Evolutionary conservation across 2,113 vertebrate species (phyloP).

Genomic region (Aleadryas rufinucha): DNA sequence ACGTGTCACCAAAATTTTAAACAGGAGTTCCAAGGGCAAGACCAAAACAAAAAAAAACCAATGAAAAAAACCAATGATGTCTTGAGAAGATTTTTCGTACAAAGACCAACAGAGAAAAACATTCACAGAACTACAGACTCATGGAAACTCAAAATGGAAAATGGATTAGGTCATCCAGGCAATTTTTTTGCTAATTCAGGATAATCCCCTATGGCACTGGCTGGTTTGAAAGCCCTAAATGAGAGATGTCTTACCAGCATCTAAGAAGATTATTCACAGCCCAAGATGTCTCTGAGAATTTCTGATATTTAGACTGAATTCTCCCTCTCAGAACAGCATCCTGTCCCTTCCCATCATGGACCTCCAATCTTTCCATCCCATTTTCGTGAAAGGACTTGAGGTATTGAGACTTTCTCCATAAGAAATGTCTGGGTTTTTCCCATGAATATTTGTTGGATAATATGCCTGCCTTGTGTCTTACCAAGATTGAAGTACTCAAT

Average conservation of each 20-base stretch:
- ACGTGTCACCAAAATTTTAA: neutral
- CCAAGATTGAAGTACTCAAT: neutral
- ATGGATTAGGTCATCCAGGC: neutral
- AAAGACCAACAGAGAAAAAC: neutral
- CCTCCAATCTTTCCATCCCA: neutral
- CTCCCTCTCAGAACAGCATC: neutral
- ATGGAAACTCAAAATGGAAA: neutral
- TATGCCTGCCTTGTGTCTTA: neutral
- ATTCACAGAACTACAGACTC: neutral
- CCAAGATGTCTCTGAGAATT: neutral
- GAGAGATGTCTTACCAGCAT: neutral
- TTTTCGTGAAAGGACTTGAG: neutral
- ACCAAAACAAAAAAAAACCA: neutral
- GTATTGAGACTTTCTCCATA: neutral
- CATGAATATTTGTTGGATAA: neutral
- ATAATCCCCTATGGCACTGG: neutral
- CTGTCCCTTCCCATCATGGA: neutral
- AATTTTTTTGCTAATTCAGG: neutral
- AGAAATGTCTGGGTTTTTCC: neutral
- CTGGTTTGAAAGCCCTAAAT: neutral
- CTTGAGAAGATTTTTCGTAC: neutral
- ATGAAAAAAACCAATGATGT: rapidly evolving
- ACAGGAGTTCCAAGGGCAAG: neutral
- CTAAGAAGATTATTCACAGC: neutral
- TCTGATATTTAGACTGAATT: neutral